Evolutionary conservation across 2,113 vertebrate species (phyloP).

Genomic region (Dicrurus megarhynchus): DNA sequence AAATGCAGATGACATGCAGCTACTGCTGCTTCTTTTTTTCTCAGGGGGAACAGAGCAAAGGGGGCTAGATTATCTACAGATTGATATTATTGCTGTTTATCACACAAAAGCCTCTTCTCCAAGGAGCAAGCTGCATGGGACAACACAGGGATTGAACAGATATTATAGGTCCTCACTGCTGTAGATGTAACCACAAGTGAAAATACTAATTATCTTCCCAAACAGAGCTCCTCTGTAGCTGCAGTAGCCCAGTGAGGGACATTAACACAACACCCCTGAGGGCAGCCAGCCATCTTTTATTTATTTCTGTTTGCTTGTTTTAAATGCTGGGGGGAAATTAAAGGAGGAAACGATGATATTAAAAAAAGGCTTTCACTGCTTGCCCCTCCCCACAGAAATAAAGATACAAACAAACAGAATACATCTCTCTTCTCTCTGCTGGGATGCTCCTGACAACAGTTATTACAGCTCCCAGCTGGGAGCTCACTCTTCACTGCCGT

Average conservation of each 20-base stretch:
- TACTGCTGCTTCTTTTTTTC: background rate
- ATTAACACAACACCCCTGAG: background rate
- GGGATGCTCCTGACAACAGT: background rate
- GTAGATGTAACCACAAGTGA: conserved; percentile 1
- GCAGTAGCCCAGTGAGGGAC: background rate
- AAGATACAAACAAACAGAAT: conserved; percentile 33
- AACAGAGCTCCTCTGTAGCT: conserved; percentile 9
- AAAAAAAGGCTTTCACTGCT: background rate
- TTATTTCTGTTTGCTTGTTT: background rate
- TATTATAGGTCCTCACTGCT: background rate
- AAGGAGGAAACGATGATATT: background rate
- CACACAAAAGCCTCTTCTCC: conserved; percentile 20
- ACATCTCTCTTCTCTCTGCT: background rate
- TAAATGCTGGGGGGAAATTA: conserved; percentile 6
- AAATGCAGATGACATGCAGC: background rate
- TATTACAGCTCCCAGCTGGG: conserved; percentile 7
- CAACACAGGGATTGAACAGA: background rate
- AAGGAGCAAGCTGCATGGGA: background rate
- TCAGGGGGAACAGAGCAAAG: background rate
- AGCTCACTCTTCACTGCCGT: background rate
- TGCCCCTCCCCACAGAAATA: background rate
- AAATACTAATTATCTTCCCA: conserved; percentile 43
- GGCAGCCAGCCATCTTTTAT: background rate
- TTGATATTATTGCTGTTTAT: conserved; percentile 24
- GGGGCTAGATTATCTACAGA: background rate